These are phyloP conservation scores for Erythrocercus mccallii DNA, from an alignment of 2,113 vertebrate species.

Conservation along the genomic window DNA sequence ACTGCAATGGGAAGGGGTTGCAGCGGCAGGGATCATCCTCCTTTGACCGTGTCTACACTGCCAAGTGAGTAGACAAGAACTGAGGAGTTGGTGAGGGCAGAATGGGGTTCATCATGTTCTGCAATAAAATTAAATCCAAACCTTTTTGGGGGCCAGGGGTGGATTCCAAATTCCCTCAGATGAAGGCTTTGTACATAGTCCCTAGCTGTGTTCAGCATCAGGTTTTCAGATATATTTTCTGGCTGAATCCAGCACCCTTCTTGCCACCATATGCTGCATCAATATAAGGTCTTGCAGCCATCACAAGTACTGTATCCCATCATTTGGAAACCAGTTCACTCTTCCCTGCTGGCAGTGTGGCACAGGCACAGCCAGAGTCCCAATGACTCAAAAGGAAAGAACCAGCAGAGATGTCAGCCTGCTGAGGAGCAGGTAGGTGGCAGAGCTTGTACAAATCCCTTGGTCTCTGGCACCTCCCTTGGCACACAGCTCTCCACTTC, in stretches of 20 bases:
- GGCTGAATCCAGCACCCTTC: neutral
- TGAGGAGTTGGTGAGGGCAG: fast-evolving
- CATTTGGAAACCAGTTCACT: neutral
- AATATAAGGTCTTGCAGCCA: neutral
- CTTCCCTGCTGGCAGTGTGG: neutral
- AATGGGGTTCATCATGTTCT: neutral
- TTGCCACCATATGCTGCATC: neutral
- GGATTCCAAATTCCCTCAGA: neutral
- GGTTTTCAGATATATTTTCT: neutral
- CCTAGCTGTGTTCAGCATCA: neutral
- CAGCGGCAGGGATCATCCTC: constrained; percentile 65
- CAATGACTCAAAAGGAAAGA: neutral
- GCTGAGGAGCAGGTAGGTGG: neutral
- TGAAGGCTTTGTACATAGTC: neutral
- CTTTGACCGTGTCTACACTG: constrained; percentile 86
- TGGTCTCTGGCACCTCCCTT: neutral
- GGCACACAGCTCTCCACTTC: neutral
- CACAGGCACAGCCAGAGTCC: neutral
- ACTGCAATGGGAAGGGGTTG: constrained; percentile 58
- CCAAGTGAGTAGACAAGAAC: constrained; percentile 84
- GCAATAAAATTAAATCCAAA: neutral
- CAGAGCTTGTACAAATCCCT: neutral
- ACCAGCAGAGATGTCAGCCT: fast-evolving
- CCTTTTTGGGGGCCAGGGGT: neutral
- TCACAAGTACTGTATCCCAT: neutral